Evolutionary conservation across 2,888 invertebrate genomes (phyloP).

Genomic region (Notocelia uddmanniana): DNA sequence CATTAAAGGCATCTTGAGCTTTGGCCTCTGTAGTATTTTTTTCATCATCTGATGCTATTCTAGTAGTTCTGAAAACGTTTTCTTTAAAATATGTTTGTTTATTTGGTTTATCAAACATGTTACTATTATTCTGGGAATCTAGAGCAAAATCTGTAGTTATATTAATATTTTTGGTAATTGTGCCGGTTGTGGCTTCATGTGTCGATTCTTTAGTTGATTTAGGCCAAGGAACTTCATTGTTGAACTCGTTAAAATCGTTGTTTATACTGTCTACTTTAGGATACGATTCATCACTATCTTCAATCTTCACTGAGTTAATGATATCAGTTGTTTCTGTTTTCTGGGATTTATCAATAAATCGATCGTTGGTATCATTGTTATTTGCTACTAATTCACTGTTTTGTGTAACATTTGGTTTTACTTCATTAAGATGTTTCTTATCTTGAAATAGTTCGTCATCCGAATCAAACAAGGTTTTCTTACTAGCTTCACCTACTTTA

Average conservation of each 20-base stretch:
- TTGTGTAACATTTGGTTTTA: background rate
- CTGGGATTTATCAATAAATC: slow-evolving; percentile 15
- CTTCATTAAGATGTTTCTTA: background rate
- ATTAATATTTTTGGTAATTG: slow-evolving; percentile 2
- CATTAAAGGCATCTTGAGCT: background rate
- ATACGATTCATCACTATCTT: background rate
- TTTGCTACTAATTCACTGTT: background rate
- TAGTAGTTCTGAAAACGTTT: slow-evolving; percentile 36
- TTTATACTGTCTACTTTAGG: slow-evolving; percentile 30
- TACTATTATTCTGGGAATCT: background rate
- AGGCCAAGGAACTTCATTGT: slow-evolving; percentile 14
- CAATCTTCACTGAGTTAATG: background rate
- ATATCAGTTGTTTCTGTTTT: background rate
- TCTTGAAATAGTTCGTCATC: slow-evolving; percentile 35
- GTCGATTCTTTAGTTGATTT: slow-evolving; percentile 18
- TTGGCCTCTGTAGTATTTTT: background rate
- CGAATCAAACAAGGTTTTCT: slow-evolving; percentile 33
- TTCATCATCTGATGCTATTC: slow-evolving; percentile 29
- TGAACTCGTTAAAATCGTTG: slow-evolving; percentile 14
- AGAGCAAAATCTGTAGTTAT: background rate
- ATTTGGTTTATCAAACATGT: slow-evolving; percentile 25
- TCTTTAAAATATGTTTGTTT: slow-evolving; percentile 13
- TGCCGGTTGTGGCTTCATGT: background rate
- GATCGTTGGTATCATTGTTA: background rate
- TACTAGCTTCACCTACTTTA: slow-evolving; percentile 14